Percentiles rank a stretch among this genome's conserved stretches.
Evolutionary conservation across 2,113 vertebrate species (phyloP).

Genomic region (Corynorhinus townsendii): DNA sequence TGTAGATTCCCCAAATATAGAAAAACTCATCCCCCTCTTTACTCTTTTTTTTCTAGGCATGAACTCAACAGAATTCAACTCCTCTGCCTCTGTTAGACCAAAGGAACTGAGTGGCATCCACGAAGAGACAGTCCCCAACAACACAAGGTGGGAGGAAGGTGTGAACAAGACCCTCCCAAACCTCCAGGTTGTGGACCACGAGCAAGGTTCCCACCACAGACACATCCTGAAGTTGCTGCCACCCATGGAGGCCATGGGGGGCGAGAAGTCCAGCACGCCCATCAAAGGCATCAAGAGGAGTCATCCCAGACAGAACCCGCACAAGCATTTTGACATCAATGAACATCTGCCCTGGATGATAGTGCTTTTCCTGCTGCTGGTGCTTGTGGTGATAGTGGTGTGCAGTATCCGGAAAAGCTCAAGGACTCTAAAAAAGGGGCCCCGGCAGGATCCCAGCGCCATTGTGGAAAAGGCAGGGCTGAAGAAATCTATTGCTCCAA

Average conservation of each 20-base stretch:
- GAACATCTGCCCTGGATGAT: conserved; percentile 99
- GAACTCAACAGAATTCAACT: conserved; percentile 78
- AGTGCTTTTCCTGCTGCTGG: conserved; percentile 92
- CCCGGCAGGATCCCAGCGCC: conserved; percentile 93
- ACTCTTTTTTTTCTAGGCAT: conserved; percentile 71
- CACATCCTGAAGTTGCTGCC: conserved; percentile 80
- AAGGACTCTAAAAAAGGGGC: conserved; percentile 93
- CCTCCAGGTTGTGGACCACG: conserved; percentile 67
- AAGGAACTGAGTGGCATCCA: conserved; percentile 51
- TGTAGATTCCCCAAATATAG: conserved; percentile 47
- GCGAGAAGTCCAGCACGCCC: conserved; percentile 74
- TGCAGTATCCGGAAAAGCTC: conserved; percentile 96
- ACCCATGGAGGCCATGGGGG: conserved; percentile 75
- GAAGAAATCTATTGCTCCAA: conserved; percentile 86
- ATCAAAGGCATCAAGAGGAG: conserved; percentile 87
- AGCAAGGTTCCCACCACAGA: conserved; percentile 76
- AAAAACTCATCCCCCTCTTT: conserved; percentile 60
- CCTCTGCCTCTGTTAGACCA: conserved; percentile 74
- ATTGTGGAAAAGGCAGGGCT: conserved; percentile 94
- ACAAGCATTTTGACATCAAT: conserved; percentile 96
- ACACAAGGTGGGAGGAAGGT: conserved; percentile 64
- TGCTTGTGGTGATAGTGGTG: conserved; percentile 93
- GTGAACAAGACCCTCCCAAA: not conserved
- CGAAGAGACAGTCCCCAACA: conserved; percentile 64
- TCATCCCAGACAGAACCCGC: conserved; percentile 82